Base-by-base conservation (phyloP, 2,888 invertebrate species). In the Scaptomyza tumidula region DNA sequence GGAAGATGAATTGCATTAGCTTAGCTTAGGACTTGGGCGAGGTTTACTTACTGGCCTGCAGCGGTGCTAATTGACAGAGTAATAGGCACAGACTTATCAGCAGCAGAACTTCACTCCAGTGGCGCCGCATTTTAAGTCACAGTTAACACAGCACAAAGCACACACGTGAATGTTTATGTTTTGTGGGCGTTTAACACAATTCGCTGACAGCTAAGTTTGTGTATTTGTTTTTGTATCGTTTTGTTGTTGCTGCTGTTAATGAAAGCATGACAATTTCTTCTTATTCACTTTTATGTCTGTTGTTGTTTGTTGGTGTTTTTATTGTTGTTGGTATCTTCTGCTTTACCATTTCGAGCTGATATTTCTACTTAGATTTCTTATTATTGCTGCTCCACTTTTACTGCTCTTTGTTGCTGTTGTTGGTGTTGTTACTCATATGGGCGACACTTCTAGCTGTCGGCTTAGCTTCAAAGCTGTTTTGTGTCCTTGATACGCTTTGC, bases 301-400 rank as follows among this genome's bases (percentile, higher is more conserved):
- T 45, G 24, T 50, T 49, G 10, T 45, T 45, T 55, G 50, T 48
- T 65, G 24, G 24, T 58, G 33, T 39, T 46, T 14, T 46, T 45
- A 31, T 46, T 45, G 39, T 55, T 71, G 48, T 53, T 65, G 53
- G 41, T 55, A 54, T 78, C 77, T 79, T 76, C 66, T 78, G 60
- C 66, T 78, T 79, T 78, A 78, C 68, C 67, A 79, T 78, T 71
- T 75, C 58, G 35, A 76, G 70, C 46, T 39, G 37, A 29, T 68
- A 52, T 67, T 83, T 79, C 83, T 79, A 77, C 78, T 71, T 80
- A 73, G 71, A 75, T 68, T 78, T 74, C 73, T 86, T 78, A 75
- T 72, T 67, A 74, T 58, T 81, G 81, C 67, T 86, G 86, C 83
- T 89, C 86, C 65, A 89, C 86, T 89, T 86, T 89, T 86, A 85